Conservation (phyloP, 2,888 invertebrate species). For the Hydriomena furcata region DNA sequence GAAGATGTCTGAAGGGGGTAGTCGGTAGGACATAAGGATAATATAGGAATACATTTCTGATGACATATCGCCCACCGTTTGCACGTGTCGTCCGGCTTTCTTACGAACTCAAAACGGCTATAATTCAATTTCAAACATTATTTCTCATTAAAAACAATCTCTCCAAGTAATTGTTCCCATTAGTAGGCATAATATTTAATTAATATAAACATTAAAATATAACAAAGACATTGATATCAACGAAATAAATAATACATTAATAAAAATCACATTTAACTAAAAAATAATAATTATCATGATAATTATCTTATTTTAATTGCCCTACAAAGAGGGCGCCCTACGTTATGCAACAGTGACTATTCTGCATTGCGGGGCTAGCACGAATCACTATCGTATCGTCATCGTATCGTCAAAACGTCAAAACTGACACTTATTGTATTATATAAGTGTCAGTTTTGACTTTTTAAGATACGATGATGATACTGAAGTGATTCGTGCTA, state of each 20-base stretch:
- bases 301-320: slow-evolving; percentile 8
- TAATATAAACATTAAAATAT: slow-evolving; percentile 32
- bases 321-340: slow-evolving; percentile 19
- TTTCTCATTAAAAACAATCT: slow-evolving; percentile 3
- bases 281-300: slow-evolving; percentile 38
- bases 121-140: not conserved
- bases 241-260: slow-evolving; percentile 37
- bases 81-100: no score
- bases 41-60: no score
- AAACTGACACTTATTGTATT: no score
- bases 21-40: no score
- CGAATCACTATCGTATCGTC: no score
- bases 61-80: no score
- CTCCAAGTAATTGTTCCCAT: slow-evolving; percentile 37
- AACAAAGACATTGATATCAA: slow-evolving; percentile 36
- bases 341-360: slow-evolving; percentile 16
- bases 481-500: no score
- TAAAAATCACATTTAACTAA: slow-evolving; percentile 37
- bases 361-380: no score
- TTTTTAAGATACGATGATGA: no score
- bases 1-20: no score
- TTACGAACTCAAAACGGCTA: not conserved
- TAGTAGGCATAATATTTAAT: slow-evolving; percentile 26
- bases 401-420: no score
- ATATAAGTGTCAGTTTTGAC: no score